A percentile compares a stretch with the other conserved stretches of the same genome.
phyloP scores from a whole-genome alignment of 2,113 vertebrate genomes.

The Epinephelus cyanopodus region DNA sequence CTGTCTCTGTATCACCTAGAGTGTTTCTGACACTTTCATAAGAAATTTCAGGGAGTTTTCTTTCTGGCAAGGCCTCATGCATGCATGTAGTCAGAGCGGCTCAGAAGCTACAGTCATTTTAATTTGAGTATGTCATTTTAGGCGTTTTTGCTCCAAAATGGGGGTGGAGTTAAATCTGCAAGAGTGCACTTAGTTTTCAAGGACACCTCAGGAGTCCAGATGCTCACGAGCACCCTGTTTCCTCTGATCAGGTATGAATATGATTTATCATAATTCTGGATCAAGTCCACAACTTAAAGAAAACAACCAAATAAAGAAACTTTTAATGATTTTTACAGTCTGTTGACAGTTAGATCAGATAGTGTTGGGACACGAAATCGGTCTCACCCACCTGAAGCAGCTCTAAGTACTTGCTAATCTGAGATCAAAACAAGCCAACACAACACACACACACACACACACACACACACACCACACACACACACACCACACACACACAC shows the following conservation, averaged over 20 bases:
- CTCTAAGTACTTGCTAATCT: constrained; percentile 20
- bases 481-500: neutral
- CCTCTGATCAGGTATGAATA: neutral
- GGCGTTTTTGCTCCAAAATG: too few species aligned
- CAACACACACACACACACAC: constrained; percentile 17
- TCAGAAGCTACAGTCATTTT: too few species aligned
- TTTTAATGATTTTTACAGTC: neutral
- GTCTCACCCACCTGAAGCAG: constrained; percentile 9
- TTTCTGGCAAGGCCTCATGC: too few species aligned
- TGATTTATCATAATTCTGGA: neutral
- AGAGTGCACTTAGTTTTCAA: neutral
- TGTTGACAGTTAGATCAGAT: neutral
- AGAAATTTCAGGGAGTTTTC: too few species aligned
- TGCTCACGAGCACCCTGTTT: neutral
- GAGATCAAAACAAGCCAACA: constrained; percentile 22
- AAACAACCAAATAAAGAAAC: neutral
- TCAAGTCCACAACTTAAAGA: neutral
- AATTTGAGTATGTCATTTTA: too few species aligned
- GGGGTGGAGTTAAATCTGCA: too few species aligned
- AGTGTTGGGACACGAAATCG: neutral
- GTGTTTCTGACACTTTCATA: too few species aligned
- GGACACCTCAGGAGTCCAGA: too few species aligned
- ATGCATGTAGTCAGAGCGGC: too few species aligned
- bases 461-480: neutral
- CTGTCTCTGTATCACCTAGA: too few species aligned